Conservation (phyloP, 2,113 vertebrate species). For the Neodon shergylaensis region DNA sequence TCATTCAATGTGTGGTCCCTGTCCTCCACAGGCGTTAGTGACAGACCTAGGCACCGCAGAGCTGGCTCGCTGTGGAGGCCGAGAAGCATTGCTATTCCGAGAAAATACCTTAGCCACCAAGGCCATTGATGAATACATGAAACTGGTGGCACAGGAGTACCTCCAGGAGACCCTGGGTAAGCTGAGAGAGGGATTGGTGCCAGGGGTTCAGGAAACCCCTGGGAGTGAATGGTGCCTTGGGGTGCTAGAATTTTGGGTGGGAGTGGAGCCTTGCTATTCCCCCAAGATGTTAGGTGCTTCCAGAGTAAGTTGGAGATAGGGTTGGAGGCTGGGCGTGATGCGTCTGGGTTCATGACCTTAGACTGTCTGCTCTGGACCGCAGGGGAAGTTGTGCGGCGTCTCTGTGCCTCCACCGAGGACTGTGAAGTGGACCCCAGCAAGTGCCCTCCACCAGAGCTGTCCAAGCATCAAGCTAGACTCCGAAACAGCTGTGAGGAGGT, state of each 20-base stretch:
- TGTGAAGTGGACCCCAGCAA: conserved; percentile 94
- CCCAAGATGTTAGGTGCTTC: background rate
- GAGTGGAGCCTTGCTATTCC: background rate
- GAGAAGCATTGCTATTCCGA: conserved; percentile 94
- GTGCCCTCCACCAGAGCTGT: conserved; percentile 87
- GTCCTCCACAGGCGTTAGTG: conserved; percentile 90
- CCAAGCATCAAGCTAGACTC: conserved; percentile 88
- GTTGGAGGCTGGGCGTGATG: background rate
- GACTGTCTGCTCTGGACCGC: conserved; percentile 31
- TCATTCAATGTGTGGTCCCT: background rate
- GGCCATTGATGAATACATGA: conserved; percentile 98
- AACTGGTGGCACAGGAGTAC: conserved; percentile 95
- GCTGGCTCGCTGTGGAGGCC: conserved; percentile 92
- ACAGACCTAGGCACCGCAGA: conserved; percentile 92
- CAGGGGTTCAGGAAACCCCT: background rate
- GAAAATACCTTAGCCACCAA: conserved; percentile 97
- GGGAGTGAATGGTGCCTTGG: background rate
- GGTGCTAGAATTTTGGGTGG: background rate
- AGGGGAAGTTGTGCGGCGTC: conserved; percentile 89
- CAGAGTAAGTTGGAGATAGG: background rate
- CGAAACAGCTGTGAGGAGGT: conserved; percentile 89
- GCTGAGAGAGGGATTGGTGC: background rate
- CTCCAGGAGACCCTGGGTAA: conserved; percentile 94
- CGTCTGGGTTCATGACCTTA: background rate
- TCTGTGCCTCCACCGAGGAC: conserved; percentile 88